These are phyloP conservation scores for Brienomyrus brachyistius DNA, from an alignment of 2,113 vertebrate genomes.

Conservation along the genomic window DNA sequence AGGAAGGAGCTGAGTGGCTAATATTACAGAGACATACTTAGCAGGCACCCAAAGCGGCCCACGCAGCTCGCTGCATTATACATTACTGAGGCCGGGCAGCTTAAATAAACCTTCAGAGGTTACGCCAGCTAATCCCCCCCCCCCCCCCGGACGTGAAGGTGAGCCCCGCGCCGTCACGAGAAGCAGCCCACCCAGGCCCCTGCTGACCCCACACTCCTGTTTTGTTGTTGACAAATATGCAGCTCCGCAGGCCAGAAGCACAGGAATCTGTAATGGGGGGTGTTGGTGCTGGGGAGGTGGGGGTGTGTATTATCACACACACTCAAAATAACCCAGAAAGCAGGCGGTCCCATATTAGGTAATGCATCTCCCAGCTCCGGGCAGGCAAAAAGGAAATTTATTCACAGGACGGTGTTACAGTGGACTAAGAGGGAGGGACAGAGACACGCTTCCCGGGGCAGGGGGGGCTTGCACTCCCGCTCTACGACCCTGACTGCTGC, in stretches of 20 bases:
- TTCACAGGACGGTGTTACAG: conserved; percentile 71
- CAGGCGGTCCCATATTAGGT: conserved; percentile 87
- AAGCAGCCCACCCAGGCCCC: not conserved
- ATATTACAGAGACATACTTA: conserved; percentile 2
- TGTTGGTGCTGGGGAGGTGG: conserved; percentile 31
- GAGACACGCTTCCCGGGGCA: not conserved
- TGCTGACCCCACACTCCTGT: conserved; percentile 14
- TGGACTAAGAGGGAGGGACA: conserved; percentile 43
- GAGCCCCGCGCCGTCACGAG: not conserved
- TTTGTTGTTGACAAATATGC: conserved; percentile 46
- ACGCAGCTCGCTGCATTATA: not conserved
- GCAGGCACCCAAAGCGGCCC: not conserved
- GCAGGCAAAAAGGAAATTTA: conserved; percentile 74
- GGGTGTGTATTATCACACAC: conserved; percentile 82
- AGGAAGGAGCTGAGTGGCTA: not conserved
- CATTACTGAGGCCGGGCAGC: not conserved
- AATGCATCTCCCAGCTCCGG: conserved; percentile 72
- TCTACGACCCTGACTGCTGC: not conserved
- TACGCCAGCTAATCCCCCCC: not conserved
- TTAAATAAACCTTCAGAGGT: not conserved
- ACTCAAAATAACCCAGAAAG: conserved; percentile 95
- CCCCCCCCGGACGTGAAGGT: not conserved
- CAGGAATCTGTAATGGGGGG: conserved; percentile 43
- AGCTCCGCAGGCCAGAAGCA: conserved; percentile 33
- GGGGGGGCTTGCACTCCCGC: not conserved